Conservation (phyloP, 2,113 vertebrate species). For the Lampris megalopsis region DNA sequence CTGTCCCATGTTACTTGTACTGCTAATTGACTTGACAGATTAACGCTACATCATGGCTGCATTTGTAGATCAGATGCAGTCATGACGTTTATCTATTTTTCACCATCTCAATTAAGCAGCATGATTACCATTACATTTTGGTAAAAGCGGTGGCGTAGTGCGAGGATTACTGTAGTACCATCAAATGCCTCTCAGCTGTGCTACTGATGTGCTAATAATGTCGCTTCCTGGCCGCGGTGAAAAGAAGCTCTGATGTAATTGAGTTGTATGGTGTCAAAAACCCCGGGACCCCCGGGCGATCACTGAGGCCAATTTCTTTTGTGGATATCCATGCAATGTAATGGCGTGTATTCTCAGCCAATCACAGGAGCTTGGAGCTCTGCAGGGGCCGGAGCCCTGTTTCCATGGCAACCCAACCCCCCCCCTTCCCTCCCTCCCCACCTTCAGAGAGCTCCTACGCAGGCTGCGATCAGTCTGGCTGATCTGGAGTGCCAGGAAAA, state of each 20-base stretch:
- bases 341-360: conserved; percentile 41
- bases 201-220: too few species aligned
- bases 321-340: conserved; percentile 30
- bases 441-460: conserved; percentile 30
- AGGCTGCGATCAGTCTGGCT: conserved; percentile 3
- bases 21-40: neutral
- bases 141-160: neutral
- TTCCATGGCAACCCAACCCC: conserved; percentile 66
- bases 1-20: neutral
- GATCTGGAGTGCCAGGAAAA: conserved; percentile 11
- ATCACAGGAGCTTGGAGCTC: conserved; percentile 25
- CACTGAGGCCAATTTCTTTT: conserved; percentile 31
- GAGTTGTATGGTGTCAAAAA: neutral
- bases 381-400: conserved; percentile 38
- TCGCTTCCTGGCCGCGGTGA: too few species aligned
- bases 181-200: neutral
- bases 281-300: conserved; percentile 29
- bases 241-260: conserved; percentile 6
- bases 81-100: neutral
- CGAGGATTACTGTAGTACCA: neutral
- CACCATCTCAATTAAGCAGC: neutral
- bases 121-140: neutral
- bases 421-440: conserved; percentile 15
- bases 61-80: neutral
- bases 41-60: neutral